phyloP scores from a whole-genome alignment of 2,113 vertebrate species.

The Scophthalmus maximus region DNA sequence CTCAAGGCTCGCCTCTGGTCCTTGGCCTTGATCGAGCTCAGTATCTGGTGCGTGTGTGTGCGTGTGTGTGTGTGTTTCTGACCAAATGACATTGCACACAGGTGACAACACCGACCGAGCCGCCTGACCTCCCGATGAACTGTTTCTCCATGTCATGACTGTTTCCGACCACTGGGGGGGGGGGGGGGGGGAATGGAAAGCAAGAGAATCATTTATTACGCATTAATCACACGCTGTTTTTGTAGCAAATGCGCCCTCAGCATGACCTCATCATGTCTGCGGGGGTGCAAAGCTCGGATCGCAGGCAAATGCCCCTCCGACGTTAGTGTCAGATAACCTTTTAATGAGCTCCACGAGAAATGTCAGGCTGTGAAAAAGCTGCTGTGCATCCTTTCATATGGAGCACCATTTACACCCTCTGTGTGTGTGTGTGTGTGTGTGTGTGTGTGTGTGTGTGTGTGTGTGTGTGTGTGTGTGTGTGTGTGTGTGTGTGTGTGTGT shows the following conservation, averaged over 20 bases:
- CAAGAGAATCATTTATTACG: neutral
- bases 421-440: conserved; percentile 54
- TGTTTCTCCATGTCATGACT: conserved; percentile 24
- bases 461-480: conserved; percentile 55
- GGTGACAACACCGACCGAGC: conserved; percentile 42
- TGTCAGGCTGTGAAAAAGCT: neutral
- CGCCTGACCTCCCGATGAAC: conserved; percentile 54
- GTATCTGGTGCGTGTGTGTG: conserved; percentile 6
- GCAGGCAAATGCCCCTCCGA: conserved; percentile 32
- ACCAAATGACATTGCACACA: conserved; percentile 26
- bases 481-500: conserved; percentile 54
- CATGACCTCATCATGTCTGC: conserved; percentile 41
- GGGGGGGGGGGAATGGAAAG: conserved; percentile 30
- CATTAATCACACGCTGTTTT: conserved; percentile 32
- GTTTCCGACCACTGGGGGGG: conserved; percentile 10
- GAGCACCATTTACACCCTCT: conserved; percentile 37
- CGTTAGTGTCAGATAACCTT: conserved; percentile 48
- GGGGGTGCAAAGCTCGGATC: conserved; percentile 3
- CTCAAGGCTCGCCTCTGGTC: conserved; percentile 32
- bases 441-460: conserved; percentile 55
- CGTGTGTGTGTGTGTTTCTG: conserved; percentile 10
- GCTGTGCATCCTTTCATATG: conserved; percentile 41
- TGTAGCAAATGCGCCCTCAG: neutral
- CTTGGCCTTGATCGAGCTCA: conserved; percentile 38
- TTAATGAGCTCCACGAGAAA: conserved; percentile 54